These are phyloP conservation scores for Pseudomyrmex flavicornis DNA, from an alignment of 1,140 invertebrate species.

Conservation along the genomic window DNA sequence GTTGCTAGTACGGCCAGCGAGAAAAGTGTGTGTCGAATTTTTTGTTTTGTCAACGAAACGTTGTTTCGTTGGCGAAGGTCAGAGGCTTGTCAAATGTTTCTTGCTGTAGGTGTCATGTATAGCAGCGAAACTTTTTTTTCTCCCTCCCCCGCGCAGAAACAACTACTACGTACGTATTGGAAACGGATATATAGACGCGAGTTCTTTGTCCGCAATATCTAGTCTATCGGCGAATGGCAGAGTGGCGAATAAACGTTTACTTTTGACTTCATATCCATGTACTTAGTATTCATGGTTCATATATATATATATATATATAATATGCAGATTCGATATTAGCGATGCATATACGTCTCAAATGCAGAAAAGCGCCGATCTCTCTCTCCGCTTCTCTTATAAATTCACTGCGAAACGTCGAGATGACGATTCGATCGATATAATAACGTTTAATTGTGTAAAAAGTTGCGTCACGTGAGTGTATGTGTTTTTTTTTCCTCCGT, in stretches of 20 bases:
- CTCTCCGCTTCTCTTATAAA: conserved; percentile 30
- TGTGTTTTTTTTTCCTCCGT: neutral
- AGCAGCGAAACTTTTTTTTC: neutral
- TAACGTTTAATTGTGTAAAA: neutral
- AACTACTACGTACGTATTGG: neutral
- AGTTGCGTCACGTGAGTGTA: neutral
- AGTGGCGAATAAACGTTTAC: conserved; percentile 31
- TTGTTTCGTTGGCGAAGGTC: too few species aligned
- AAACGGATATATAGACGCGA: neutral
- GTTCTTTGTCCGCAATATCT: conserved; percentile 15
- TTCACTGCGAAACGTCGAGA: conserved; percentile 1
- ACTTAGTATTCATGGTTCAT: conserved; percentile 41
- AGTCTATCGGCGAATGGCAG: neutral
- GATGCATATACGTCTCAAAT: conserved; percentile 26
- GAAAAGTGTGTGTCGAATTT: too few species aligned
- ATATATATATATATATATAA: neutral
- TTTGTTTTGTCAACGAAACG: too few species aligned
- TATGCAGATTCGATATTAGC: conserved; percentile 37
- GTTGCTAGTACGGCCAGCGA: too few species aligned
- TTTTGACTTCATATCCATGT: conserved; percentile 42
- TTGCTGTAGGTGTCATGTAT: neutral
- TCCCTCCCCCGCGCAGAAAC: neutral
- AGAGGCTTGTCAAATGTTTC: too few species aligned
- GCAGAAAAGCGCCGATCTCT: neutral
- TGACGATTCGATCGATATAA: conserved; percentile 21